Evolutionary conservation across 2,888 invertebrate genomes (phyloP), one percentile per base, ranked within the genome.

Genomic region (Kuschelorhynchus macadamiae): DNA sequence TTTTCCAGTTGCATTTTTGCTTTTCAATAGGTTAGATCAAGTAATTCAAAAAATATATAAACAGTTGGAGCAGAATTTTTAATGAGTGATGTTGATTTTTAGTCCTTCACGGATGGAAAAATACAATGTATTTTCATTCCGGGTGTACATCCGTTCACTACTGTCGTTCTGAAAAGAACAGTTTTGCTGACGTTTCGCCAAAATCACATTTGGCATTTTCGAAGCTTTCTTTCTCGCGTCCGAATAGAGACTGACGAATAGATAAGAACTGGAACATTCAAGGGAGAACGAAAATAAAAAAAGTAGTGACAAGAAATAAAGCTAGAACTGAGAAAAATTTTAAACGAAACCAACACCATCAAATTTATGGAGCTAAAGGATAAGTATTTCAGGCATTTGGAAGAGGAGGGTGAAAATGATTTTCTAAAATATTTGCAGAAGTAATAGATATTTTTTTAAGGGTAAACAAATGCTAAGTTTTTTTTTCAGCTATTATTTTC

Each of bases 391-490:
- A 56, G 61, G 39, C 62, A 72, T 30, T n/a, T n/a, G n/a, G n/a
- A n/a, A n/a, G n/a, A n/a, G n/a, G n/a, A n/a, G n/a, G n/a, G n/a
- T n/a, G n/a, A n/a, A n/a, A n/a, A n/a, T n/a, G n/a, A n/a, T n/a
- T n/a, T n/a, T n/a, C n/a, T n/a, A n/a, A n/a, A n/a, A 44, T 73
- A 18, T 55, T 69, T 65, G 65, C 69, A 53, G 67, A 70, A 64
- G 57, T 39, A 44, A 67, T 71, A 69, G 36, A 46, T 30, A 64
- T 63, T 41, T 73, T 73, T 53, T 52, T 70, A 30, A 69, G 8
- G 8, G 8, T 4, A 7, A n/a, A 7, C 18, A n/a, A n/a, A n/a
- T n/a, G n/a, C n/a, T n/a, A n/a, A n/a, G n/a, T n/a, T n/a, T n/a
- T n/a, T n/a, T n/a, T n/a, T n/a, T n/a, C n/a, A n/a, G n/a, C n/a